Percentiles rank a stretch among this genome's conserved stretches.
phyloP scores from a whole-genome alignment of 2,797 vertebrate species.

The Botia kubotai region DNA sequence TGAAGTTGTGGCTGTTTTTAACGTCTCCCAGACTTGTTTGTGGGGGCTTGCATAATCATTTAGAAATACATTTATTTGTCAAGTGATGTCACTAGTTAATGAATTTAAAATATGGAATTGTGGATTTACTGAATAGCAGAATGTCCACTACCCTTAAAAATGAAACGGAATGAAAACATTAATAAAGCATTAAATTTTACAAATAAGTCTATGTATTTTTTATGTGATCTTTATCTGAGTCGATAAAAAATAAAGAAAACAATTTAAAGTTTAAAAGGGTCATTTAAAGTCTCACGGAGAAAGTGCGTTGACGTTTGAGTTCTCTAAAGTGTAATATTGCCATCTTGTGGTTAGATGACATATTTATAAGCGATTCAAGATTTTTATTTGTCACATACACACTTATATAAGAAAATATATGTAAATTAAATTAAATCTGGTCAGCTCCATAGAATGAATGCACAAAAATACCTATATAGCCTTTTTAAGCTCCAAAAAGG shows the following conservation, averaged over 20 bases:
- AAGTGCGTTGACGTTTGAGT: not conserved
- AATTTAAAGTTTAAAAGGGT: not conserved
- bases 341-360: conserved; percentile 22
- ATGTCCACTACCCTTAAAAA: not conserved
- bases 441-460: no score
- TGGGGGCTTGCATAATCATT: not conserved
- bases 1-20: not conserved
- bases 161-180: no score
- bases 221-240: no score
- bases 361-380: no score
- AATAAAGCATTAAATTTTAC: no score
- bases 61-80: not conserved
- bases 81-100: not conserved
- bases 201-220: no score
- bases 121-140: not conserved
- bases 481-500: no score
- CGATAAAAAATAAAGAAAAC: not conserved
- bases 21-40: not conserved
- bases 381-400: no score
- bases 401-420: no score
- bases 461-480: no score
- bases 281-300: not conserved
- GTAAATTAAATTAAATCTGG: no score
- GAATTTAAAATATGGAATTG: not conserved
- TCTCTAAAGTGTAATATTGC: conserved; percentile 8